Evolutionary conservation across 1,140 invertebrate species (phyloP).

Genomic region (Ladona fulva): DNA sequence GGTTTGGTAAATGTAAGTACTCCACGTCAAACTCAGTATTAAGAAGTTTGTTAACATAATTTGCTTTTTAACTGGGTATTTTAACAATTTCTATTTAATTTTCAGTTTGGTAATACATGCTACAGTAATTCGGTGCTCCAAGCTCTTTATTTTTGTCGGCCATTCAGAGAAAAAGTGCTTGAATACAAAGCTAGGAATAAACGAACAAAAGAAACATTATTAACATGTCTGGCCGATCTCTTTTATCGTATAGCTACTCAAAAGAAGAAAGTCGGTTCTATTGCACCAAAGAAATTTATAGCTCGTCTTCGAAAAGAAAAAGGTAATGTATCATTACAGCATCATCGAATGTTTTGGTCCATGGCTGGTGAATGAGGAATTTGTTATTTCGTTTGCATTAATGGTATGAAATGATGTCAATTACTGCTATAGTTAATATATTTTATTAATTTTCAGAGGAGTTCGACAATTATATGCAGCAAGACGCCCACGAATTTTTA

Average conservation of each 20-base stretch:
- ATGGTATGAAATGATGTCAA: no score
- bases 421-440: constrained; percentile 15
- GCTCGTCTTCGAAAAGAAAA: constrained; percentile 96
- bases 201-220: constrained; percentile 91
- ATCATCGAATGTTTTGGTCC: not conserved
- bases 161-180: constrained; percentile 95
- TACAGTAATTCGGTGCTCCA: constrained; percentile 99
- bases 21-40: not conserved
- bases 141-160: constrained; percentile 98
- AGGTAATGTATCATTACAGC: constrained; percentile 54
- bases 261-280: constrained; percentile 98
- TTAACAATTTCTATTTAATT: constrained; percentile 31
- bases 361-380: not conserved
- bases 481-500: constrained; percentile 99
- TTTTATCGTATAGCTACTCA: constrained; percentile 99
- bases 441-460: constrained; percentile 62
- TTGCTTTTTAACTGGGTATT: no score
- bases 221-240: constrained; percentile 95
- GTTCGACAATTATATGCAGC: constrained; percentile 99
- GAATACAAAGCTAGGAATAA: constrained; percentile 98
- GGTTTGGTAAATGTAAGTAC: constrained; percentile 92
- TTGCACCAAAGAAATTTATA: constrained; percentile 99
- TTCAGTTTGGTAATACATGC: constrained; percentile 99
- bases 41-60: not conserved
- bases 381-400: no score